A percentile compares a stretch with the other conserved stretches of the same genome.
These are phyloP conservation scores for Leptopilina boulardi DNA, from an alignment of 1,140 invertebrate genomes.

Conservation along the genomic window DNA sequence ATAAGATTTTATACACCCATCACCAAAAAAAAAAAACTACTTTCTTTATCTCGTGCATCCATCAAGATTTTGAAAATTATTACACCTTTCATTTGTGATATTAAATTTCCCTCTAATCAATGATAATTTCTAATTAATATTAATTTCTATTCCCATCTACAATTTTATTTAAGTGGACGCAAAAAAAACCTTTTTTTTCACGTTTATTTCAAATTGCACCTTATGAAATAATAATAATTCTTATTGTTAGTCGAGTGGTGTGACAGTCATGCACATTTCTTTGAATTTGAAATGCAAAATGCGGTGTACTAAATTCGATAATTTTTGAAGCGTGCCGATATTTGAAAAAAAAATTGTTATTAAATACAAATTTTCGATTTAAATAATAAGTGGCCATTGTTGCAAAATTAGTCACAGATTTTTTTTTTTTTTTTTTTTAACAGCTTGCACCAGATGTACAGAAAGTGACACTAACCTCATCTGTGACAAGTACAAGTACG, in stretches of 20 bases:
- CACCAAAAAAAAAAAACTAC: neutral
- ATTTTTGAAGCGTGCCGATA: neutral
- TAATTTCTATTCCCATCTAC: neutral
- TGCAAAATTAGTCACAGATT: slow-evolving; percentile 22
- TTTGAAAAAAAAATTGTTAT: neutral
- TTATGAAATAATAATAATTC: neutral
- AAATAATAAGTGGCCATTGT: slow-evolving; percentile 30
- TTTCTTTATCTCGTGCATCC: neutral
- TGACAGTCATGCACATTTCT: neutral
- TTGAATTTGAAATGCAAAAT: neutral
- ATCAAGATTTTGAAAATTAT: neutral
- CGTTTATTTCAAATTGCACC: neutral
- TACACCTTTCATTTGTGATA: neutral
- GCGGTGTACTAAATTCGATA: neutral
- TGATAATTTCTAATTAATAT: neutral
- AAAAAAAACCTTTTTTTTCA: too few relatives aligned
- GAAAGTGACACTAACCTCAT: slow-evolving; percentile 71
- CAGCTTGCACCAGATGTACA: slow-evolving; percentile 35
- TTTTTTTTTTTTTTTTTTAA: too few relatives aligned
- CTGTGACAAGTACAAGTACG: slow-evolving; percentile 79
- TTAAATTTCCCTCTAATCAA: too few relatives aligned
- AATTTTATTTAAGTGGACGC: too few relatives aligned
- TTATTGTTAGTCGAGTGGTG: slow-evolving; percentile 6
- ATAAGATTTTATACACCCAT: neutral
- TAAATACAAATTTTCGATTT: slow-evolving; percentile 28